These are phyloP conservation scores for Pluvianellus socialis DNA, from an alignment of 2,113 vertebrate genomes.

Conservation along the genomic window DNA sequence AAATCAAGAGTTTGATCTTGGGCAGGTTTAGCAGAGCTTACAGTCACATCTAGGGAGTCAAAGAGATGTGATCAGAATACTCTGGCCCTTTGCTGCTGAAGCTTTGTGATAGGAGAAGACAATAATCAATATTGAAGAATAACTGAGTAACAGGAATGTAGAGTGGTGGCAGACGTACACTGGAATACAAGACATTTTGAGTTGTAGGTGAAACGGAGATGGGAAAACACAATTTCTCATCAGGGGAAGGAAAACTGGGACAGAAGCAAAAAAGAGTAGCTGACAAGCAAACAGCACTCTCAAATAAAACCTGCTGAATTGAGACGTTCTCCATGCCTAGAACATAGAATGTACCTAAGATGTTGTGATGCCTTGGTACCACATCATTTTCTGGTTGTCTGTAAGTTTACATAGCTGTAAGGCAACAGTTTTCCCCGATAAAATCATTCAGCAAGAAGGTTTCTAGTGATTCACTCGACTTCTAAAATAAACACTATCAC, in stretches of 20 bases:
- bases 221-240: background rate
- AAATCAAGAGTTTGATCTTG: conserved; percentile 39
- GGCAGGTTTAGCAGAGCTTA: background rate
- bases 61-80: background rate
- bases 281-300: background rate
- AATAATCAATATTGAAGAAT: background rate
- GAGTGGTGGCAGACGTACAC: background rate
- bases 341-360: background rate
- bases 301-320: background rate
- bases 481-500: conserved; percentile 40
- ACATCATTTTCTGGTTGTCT: background rate
- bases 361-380: background rate
- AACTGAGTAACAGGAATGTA: background rate
- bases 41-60: background rate
- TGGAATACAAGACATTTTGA: background rate
- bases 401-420: conserved; percentile 19
- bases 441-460: conserved; percentile 24
- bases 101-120: background rate
- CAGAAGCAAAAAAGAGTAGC: background rate
- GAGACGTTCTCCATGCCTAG: background rate
- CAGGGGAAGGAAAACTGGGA: background rate
- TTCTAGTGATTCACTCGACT: background rate
- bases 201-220: background rate
- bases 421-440: background rate
- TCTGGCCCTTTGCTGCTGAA: background rate